Evolutionary conservation across 2,888 invertebrate species (phyloP).

Genomic region (Polydrusus pterygomalis): DNA sequence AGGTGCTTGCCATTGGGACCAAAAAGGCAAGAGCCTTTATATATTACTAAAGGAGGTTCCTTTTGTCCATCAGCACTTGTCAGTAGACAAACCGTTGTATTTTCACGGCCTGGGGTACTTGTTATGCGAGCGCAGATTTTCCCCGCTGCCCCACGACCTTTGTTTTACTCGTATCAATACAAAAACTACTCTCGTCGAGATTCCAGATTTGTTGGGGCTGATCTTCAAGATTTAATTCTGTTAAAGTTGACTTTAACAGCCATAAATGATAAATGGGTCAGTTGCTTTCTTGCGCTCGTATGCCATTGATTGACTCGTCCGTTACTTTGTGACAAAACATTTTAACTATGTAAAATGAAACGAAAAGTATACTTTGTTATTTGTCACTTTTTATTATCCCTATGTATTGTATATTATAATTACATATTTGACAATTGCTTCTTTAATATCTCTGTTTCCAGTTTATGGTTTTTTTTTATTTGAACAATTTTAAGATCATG

Average conservation of each 20-base stretch:
- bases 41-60: conserved; percentile 65
- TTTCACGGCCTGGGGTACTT: conserved; percentile 26
- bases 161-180: conserved; percentile 19
- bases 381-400: too few species aligned
- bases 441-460: too few species aligned
- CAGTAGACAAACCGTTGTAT: too few species aligned
- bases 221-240: conserved; percentile 23
- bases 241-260: conserved; percentile 23
- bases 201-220: conserved; percentile 9
- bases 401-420: too few species aligned
- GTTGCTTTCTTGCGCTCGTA: conserved; percentile 17
- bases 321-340: too few species aligned
- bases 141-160: conserved; percentile 21
- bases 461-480: too few species aligned
- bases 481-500: too few species aligned
- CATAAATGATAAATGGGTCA: conserved; percentile 15
- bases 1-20: conserved; percentile 65
- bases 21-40: conserved; percentile 65
- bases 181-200: conserved; percentile 1
- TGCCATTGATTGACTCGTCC: conserved; percentile 9
- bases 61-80: conserved; percentile 62
- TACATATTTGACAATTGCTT: too few species aligned
- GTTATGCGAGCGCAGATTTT: conserved; percentile 1
- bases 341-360: too few species aligned
- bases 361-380: too few species aligned